Base-by-base conservation (phyloP, 2,113 vertebrate species). In the Phyllopteryx taeniolatus region DNA sequence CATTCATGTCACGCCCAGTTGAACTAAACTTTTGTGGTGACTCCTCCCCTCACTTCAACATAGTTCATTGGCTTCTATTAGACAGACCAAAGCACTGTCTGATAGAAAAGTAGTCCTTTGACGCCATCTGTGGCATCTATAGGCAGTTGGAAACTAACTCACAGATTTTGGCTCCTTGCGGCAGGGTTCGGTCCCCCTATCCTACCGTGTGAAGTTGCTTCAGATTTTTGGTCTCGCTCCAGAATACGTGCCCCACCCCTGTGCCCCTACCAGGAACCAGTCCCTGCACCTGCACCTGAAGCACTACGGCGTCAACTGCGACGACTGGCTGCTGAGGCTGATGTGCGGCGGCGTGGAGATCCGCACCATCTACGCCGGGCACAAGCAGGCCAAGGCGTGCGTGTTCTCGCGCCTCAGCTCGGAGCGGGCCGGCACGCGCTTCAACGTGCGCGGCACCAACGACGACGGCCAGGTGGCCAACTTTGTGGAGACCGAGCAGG, bases 401-500 rank as follows among this genome's bases (percentile, higher is more conserved):
- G 95, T 98, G 70, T 97, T 99, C 83, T 98, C 97, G 60, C 93
- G 96, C 20, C 93, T 99, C 31, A 99, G 97, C 90, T 99, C 97
- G 17, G 97, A 98, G 81, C 91, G 96, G 68, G 98, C 98, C 1
- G 98, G 98, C 73, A 99, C 97, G 0, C 92, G 98, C 33, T 99
- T 99, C 77, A 99, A 99, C 0, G 97, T 99, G 11, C 92, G 98
- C n/a, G 98, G 98, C 75, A 95, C 96, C 53, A 98, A 99, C 0
- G 98, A 99, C 43, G 95, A 98, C 1, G 98, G 98, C 11, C 97
- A 99, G 0, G 98, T 98, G 39, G 98, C 98, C 75, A 99, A 99
- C 87, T 99, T 99, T 87, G 96, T 99, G 62, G 98, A 99, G 87
- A 99, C 98, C 0, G 98, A 99, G 75, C 98, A 99, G 95, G 97